Conservation (phyloP, 1,140 invertebrate genomes). For the Trachymyrmex septentrionalis region DNA sequence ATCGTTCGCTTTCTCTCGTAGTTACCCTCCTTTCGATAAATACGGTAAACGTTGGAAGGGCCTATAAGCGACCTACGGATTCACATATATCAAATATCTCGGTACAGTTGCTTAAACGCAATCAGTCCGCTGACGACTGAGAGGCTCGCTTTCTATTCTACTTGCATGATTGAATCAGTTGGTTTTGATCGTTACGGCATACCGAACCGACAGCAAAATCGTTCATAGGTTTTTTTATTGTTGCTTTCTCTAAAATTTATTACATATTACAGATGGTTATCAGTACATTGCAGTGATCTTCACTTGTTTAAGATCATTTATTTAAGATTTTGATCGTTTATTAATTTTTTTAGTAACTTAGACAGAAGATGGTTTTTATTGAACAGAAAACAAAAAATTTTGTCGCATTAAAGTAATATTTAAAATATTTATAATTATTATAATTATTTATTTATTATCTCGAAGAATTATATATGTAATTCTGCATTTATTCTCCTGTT, state of each 20-base stretch:
- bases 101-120: conserved; percentile 58
- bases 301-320: too few species aligned
- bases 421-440: conserved; percentile 3
- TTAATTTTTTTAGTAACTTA: not conserved
- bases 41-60: conserved; percentile 65
- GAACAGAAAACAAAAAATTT: not conserved
- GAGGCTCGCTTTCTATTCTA: conserved; percentile 47
- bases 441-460: not conserved
- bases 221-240: not conserved
- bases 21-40: conserved; percentile 70
- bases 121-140: conserved; percentile 51
- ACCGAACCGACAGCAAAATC: not conserved
- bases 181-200: conserved; percentile 21
- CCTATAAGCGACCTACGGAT: conserved; percentile 36
- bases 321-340: not conserved
- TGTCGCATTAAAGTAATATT: not conserved
- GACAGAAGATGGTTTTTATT: not conserved
- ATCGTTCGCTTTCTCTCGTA: conserved; percentile 72
- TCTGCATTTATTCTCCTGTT: not conserved
- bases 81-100: conserved; percentile 38
- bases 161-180: conserved; percentile 21
- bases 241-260: conserved; percentile 49
- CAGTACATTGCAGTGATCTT: not conserved
- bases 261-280: not conserved
- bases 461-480: not conserved